Evolutionary conservation across 1,140 invertebrate genomes (phyloP).

Genomic region (Formica selysi): DNA sequence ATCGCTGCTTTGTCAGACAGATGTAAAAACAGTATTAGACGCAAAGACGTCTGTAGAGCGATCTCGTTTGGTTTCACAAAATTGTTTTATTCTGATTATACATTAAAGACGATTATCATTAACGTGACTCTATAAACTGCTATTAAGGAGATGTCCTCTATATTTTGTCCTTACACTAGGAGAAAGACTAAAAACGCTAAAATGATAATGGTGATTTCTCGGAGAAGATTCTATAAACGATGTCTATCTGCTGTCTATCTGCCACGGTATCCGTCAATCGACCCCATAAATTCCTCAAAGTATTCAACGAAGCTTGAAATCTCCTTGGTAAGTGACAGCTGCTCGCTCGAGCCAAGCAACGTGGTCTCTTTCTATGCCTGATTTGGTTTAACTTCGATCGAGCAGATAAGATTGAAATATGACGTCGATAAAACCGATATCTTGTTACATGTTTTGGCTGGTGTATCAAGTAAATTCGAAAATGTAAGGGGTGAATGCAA

Average conservation of each 20-base stretch:
- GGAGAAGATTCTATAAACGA: constrained; percentile 14
- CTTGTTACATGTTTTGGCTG: constrained; percentile 34
- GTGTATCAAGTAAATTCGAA: constrained; percentile 35
- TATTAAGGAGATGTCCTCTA: neutral
- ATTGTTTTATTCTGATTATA: constrained; percentile 15
- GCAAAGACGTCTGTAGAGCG: neutral
- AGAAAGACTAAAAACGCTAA: neutral
- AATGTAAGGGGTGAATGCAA: constrained; percentile 3
- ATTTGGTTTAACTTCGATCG: constrained; percentile 53
- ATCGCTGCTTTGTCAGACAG: neutral
- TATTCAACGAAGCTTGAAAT: constrained; percentile 65
- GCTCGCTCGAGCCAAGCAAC: constrained; percentile 10
- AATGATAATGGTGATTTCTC: constrained; percentile 8
- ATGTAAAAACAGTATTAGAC: neutral
- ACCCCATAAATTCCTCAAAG: constrained; percentile 43
- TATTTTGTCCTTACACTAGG: neutral
- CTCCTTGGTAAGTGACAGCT: constrained; percentile 37
- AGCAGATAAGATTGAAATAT: constrained; percentile 57
- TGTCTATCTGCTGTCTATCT: constrained; percentile 7
- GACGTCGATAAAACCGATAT: constrained; percentile 51
- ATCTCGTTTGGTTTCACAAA: neutral
- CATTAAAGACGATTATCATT: neutral
- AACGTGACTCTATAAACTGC: neutral
- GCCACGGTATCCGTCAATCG: neutral
- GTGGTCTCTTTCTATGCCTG: constrained; percentile 30